phyloP scores from a whole-genome alignment of 2,113 vertebrate genomes.

The Leptodactylus fuscus region DNA sequence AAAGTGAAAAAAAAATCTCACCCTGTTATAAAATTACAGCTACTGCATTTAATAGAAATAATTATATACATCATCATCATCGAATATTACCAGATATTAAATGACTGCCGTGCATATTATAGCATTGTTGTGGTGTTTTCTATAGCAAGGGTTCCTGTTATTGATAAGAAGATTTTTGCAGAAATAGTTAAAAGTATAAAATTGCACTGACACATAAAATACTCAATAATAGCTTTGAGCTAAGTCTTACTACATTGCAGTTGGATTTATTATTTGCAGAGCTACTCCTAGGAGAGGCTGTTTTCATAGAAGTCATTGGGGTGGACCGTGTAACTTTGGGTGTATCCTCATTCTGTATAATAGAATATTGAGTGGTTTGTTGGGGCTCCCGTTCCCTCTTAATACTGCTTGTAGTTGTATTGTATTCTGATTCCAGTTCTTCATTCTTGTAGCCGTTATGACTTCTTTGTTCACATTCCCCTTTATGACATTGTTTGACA shows the following conservation, averaged over 20 bases:
- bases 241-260: background rate
- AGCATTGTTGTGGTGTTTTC: too few relatives aligned
- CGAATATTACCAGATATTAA: too few relatives aligned
- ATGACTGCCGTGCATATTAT: too few relatives aligned
- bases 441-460: background rate
- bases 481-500: conserved; percentile 34
- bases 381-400: accelerated
- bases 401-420: background rate
- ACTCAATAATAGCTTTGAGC: conserved; percentile 74
- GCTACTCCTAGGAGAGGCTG: background rate
- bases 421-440: background rate
- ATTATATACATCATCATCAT: too few relatives aligned
- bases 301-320: background rate
- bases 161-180: conserved; percentile 66
- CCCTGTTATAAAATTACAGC: too few relatives aligned
- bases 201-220: conserved; percentile 73
- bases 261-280: background rate
- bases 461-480: background rate
- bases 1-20: too few relatives aligned
- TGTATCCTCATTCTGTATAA: background rate
- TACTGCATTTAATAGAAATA: too few relatives aligned
- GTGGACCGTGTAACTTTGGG: background rate
- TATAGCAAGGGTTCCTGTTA: too few relatives aligned
- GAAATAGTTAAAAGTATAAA: conserved; percentile 71
- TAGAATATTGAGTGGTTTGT: background rate